phyloP scores from a whole-genome alignment of 53 echinoderm and acorn worm species.

The Actinopyga echinites region DNA sequence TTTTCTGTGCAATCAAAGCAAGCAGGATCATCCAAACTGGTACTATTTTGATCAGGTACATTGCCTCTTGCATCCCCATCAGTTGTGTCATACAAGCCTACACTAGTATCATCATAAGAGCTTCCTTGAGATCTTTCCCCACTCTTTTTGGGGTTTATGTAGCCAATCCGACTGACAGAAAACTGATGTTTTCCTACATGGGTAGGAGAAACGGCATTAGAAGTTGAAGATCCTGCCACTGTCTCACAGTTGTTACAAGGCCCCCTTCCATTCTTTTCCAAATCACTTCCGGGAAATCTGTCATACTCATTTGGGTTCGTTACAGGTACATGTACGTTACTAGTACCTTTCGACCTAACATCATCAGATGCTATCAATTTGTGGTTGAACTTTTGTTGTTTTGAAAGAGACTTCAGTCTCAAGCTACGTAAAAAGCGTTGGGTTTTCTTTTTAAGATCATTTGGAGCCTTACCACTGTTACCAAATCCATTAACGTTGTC shows the following conservation, averaged over 20 bases:
- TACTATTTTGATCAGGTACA: too few relatives aligned
- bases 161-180: neutral
- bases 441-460: too few relatives aligned
- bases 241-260: neutral
- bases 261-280: neutral
- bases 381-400: neutral
- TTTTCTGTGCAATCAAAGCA: too few relatives aligned
- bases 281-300: slow-evolving; percentile 35
- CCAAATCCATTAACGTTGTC: too few relatives aligned
- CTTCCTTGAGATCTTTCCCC: too few relatives aligned
- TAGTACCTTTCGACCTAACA: neutral
- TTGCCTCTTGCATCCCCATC: too few relatives aligned
- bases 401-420: neutral
- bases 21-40: too few relatives aligned
- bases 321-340: neutral
- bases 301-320: neutral
- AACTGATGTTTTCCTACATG: neutral
- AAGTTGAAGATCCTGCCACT: neutral
- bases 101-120: too few relatives aligned
- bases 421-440: neutral
- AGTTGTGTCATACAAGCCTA: too few relatives aligned
- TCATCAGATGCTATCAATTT: neutral
- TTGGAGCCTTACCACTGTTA: too few relatives aligned
- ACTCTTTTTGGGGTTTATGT: neutral
- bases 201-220: neutral